Base-by-base conservation (phyloP, 2,888 invertebrate genomes). In the Pachymerium ferrugineum region DNA sequence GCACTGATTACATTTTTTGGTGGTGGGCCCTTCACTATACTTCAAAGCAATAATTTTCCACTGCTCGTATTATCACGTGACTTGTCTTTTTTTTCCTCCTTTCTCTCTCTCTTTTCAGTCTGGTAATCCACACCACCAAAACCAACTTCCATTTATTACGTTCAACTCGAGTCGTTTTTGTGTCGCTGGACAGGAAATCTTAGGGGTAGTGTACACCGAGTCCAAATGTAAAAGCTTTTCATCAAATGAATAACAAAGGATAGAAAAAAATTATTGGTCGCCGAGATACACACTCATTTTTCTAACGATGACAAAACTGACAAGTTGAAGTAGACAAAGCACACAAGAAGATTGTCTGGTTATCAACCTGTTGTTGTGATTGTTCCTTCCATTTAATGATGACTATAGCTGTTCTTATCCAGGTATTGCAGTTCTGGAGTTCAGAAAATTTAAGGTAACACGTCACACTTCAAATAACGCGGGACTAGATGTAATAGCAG, bases 1-100 rank as follows among this genome's bases (percentile, higher is more conserved):
- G 54, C 54, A 54, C 54, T 54, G 54, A 54, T 54, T 54, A 54
- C 54, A 54, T 54, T 54, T 54, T 54, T 54, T 54, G 54, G 54
- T 54, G 22, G 54, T 54, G 25, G 54, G 54, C 12, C 54, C 54
- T 54, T 22, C 54, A 54, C 54, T 28, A 54, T 54, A 54, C 54
- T 54, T 54, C 54, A 54, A 54, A 54, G 54, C 54, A 54, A 54
- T 54, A 54, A 54, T 54, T 54, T 54, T 54, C 54, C 54, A 19
- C 19, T 25, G 10, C 25, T 25, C 54, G 22, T 54, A 54, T 54
- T 54, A 54, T 54, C 54, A 54, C 54, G 22, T 54, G 54, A 54
- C 54, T 54, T 54, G 54, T 14, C 28, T 4, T 54, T 54, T 54
- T 54, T 54, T 47, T 47, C 22, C n/a, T 8, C 47, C 8, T 16